phyloP scores from a whole-genome alignment of 1,140 invertebrate genomes.

The Drosophila willistoni region DNA sequence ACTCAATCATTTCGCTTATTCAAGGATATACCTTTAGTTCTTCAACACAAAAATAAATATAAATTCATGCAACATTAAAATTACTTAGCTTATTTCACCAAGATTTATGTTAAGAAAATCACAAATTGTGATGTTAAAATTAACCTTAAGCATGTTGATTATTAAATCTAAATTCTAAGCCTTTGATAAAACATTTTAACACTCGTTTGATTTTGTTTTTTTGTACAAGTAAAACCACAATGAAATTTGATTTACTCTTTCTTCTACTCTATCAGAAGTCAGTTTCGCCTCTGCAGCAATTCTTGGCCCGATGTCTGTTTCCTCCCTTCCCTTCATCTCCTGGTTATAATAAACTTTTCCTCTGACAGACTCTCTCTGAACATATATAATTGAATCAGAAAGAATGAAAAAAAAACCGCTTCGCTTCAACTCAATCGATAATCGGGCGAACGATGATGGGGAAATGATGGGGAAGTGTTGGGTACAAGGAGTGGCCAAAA shows the following conservation, averaged over 20 bases:
- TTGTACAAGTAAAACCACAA: background rate
- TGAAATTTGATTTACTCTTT: background rate
- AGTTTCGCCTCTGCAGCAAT: background rate
- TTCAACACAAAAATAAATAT: no score
- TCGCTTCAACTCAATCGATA: background rate
- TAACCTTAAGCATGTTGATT: background rate
- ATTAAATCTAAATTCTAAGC: background rate
- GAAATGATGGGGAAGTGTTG: constrained; percentile 1
- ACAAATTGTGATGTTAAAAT: background rate
- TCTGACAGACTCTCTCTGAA: background rate
- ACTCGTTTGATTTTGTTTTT: background rate
- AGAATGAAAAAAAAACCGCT: background rate
- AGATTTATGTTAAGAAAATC: no score
- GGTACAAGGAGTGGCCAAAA: constrained; percentile 54
- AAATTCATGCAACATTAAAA: no score
- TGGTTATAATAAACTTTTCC: constrained; percentile 7
- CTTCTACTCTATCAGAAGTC: background rate
- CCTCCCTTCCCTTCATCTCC: no score
- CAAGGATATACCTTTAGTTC: no score
- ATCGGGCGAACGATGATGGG: background rate
- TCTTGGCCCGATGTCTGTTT: background rate
- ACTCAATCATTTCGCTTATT: no score
- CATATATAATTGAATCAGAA: constrained; percentile 11
- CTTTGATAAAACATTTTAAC: background rate
- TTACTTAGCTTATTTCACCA: no score